phyloP scores from a whole-genome alignment of 23 tunicate genomes.

The Trididemnum miniatum region DNA sequence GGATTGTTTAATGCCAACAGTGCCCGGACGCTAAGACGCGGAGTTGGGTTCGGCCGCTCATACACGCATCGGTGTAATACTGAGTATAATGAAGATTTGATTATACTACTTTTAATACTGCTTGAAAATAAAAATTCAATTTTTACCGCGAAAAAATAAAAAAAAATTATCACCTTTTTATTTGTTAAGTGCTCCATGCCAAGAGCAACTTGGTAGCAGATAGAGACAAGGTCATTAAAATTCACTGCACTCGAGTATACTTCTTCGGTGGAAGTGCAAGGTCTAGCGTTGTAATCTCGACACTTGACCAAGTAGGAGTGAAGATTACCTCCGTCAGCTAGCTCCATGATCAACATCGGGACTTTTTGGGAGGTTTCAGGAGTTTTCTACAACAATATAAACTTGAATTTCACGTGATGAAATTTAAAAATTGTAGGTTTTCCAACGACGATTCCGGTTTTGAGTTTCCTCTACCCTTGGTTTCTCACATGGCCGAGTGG shows the following conservation, averaged over 20 bases:
- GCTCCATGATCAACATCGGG: conserved; percentile 61
- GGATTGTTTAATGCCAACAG: too few relatives aligned
- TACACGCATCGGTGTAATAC: too few relatives aligned
- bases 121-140: not conserved
- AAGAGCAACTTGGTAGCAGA: conserved; percentile 50
- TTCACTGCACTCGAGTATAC: not conserved
- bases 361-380: conserved; percentile 10
- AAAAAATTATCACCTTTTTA: conserved; percentile 54
- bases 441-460: too few relatives aligned
- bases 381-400: not conserved
- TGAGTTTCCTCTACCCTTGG: too few relatives aligned
- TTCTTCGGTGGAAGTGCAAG: not conserved
- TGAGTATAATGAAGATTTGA: too few relatives aligned
- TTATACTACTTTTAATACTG: too few relatives aligned
- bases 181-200: conserved; percentile 77
- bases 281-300: not conserved
- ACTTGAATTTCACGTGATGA: too few relatives aligned
- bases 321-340: conserved; percentile 57
- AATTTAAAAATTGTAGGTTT: too few relatives aligned
- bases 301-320: conserved; percentile 35
- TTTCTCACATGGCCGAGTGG: too few relatives aligned
- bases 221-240: conserved; percentile 48
- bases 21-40: too few relatives aligned
- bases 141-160: not conserved
- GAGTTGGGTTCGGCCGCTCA: too few relatives aligned